Evolutionary conservation across 2,113 vertebrate genomes (phyloP).

Genomic region (Elephas maximus): DNA sequence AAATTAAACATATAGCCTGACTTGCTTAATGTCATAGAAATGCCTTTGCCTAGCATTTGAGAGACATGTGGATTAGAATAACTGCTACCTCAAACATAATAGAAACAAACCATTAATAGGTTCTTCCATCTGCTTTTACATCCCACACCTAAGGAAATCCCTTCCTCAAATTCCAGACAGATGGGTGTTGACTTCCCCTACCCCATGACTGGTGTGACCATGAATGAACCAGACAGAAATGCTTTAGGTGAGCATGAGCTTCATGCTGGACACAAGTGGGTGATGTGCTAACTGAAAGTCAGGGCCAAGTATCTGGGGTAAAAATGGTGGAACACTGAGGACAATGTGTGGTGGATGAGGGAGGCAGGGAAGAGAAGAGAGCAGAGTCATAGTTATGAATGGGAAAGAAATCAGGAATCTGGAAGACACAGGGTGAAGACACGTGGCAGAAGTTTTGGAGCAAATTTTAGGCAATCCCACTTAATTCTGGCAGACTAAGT

Average conservation of each 20-base stretch:
- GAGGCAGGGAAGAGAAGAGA: neutral
- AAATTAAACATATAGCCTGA: neutral
- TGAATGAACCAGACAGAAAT: neutral
- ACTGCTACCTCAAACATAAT: neutral
- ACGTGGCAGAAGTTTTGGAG: neutral
- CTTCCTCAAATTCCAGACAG: neutral
- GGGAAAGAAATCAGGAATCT: neutral
- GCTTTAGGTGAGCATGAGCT: neutral
- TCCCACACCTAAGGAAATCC: neutral
- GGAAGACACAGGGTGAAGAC: neutral
- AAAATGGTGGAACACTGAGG: neutral
- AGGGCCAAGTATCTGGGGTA: neutral
- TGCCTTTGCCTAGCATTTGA: slow-evolving; percentile 11
- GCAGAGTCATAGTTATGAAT: neutral
- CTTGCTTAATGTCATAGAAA: neutral
- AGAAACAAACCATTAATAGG: neutral
- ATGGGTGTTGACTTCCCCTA: neutral
- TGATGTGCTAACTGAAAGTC: neutral
- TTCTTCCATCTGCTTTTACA: neutral
- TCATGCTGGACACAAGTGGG: neutral
- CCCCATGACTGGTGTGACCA: neutral
- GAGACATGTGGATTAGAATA: neutral
- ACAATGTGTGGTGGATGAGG: neutral
- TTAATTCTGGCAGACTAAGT: neutral
- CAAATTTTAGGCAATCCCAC: neutral